Conservation (phyloP, 2,797 vertebrate genomes). For the Salarias fasciatus region DNA sequence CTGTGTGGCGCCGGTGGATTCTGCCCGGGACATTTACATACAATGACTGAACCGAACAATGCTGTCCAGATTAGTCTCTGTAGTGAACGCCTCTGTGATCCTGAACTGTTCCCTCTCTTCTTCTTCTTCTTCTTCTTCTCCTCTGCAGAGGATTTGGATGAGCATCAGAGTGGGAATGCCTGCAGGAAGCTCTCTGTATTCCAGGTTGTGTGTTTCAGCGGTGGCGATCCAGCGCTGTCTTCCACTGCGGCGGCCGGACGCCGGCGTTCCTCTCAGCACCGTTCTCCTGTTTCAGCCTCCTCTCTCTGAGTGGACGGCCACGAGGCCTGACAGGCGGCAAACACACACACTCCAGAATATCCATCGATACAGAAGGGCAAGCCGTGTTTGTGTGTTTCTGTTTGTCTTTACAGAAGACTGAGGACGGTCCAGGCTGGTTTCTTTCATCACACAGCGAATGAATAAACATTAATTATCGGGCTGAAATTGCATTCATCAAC, state of each 20-base stretch:
- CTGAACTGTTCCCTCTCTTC: not conserved
- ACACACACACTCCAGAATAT: slow-evolving; percentile 47
- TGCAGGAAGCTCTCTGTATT: not conserved
- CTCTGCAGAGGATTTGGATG: slow-evolving; percentile 24
- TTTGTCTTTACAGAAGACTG: no score
- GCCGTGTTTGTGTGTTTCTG: no score
- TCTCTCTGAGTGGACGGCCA: slow-evolving; percentile 34
- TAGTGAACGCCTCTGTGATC: slow-evolving; percentile 30
- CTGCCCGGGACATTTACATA: slow-evolving; percentile 30
- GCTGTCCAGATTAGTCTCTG: slow-evolving; percentile 40
- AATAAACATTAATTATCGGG: not conserved
- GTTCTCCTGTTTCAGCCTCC: slow-evolving; percentile 69
- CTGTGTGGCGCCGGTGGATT: not conserved
- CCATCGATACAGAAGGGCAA: no score
- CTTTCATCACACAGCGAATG: no score
- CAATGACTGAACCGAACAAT: slow-evolving; percentile 38
- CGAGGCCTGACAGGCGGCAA: slow-evolving; percentile 56
- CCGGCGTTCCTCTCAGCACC: slow-evolving; percentile 43
- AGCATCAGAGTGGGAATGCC: not conserved
- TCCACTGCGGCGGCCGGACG: slow-evolving; percentile 40
- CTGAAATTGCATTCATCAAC: not conserved
- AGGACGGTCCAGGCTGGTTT: no score
- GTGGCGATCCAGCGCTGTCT: slow-evolving; percentile 36
- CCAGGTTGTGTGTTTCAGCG: slow-evolving; percentile 4
- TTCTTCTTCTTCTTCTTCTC: not conserved